A percentile compares a stretch with the other conserved stretches of the same genome.
Evolutionary conservation across 2,797 vertebrate genomes (phyloP).

Genomic region (Sebastes variabilis): DNA sequence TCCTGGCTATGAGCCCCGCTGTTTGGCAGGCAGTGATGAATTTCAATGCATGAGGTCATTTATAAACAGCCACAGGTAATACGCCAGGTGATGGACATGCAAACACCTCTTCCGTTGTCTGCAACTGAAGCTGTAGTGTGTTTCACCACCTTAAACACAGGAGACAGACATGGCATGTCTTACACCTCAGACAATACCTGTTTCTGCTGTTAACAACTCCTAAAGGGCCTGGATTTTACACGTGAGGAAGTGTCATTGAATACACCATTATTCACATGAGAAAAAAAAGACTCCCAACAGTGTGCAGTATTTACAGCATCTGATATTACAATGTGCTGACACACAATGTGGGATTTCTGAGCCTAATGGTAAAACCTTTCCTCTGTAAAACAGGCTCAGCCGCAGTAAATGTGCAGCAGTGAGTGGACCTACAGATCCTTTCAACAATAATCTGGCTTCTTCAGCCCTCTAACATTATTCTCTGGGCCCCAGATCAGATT

Average conservation of each 20-base stretch:
- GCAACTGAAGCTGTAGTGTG: conserved; percentile 11
- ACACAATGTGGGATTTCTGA: conserved; percentile 36
- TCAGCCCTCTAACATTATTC: conserved; percentile 61
- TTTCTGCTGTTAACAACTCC: conserved; percentile 40
- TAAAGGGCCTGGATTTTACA: conserved; percentile 17
- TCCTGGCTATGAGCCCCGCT: conserved; percentile 24
- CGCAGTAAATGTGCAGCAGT: conserved; percentile 18
- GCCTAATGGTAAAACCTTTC: conserved; percentile 46
- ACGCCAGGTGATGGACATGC: conserved; percentile 11
- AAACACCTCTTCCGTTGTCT: neutral
- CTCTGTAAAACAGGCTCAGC: conserved; percentile 29
- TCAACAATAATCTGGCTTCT: conserved; percentile 60
- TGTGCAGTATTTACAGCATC: conserved; percentile 34
- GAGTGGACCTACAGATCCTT: conserved; percentile 37
- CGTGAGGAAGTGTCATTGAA: conserved; percentile 36
- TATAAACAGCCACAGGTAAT: conserved; percentile 36
- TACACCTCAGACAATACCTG: conserved; percentile 36
- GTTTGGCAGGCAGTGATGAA: conserved; percentile 37
- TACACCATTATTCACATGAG: conserved; percentile 31
- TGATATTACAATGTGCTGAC: conserved; percentile 48
- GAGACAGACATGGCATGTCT: conserved; percentile 21
- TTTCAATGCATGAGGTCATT: conserved; percentile 29
- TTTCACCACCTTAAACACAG: conserved; percentile 34
- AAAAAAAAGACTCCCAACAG: conserved; percentile 18
- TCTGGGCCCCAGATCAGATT: conserved; percentile 60